Conservation (phyloP, 1,140 invertebrate species). For the Euglossa dilemma region DNA sequence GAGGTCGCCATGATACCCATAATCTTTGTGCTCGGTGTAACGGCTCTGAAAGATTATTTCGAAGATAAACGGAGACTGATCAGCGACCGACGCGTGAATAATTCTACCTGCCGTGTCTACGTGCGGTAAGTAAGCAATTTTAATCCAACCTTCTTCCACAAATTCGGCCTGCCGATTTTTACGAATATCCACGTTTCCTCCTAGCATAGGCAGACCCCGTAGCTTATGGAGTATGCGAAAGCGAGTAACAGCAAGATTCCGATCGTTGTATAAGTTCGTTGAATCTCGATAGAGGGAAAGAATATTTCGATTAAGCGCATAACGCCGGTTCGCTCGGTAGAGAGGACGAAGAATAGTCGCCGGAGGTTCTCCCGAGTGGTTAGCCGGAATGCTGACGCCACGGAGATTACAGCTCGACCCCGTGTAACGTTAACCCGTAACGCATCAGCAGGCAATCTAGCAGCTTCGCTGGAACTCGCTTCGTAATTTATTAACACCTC, state of each 20-base stretch:
- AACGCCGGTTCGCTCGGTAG: neutral
- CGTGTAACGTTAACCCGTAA: neutral
- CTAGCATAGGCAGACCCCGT: too few species aligned
- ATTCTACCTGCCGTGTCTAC: slow-evolving; percentile 95
- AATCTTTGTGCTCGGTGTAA: slow-evolving; percentile 97
- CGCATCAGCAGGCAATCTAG: neutral
- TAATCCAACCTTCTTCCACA: neutral
- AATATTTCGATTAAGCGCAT: neutral
- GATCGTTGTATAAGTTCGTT: too few species aligned
- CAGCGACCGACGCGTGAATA: slow-evolving; percentile 97
- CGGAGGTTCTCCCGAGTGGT: neutral
- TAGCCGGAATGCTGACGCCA: neutral
- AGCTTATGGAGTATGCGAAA: too few species aligned
- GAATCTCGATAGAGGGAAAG: neutral
- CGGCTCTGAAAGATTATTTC: slow-evolving; percentile 97
- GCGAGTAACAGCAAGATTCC: too few species aligned
- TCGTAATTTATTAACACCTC: slow-evolving; percentile 8
- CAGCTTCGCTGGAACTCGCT: neutral
- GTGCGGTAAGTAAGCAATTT: slow-evolving; percentile 87
- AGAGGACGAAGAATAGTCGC: neutral
- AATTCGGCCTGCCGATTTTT: neutral
- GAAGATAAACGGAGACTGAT: slow-evolving; percentile 95
- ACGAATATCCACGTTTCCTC: too few species aligned
- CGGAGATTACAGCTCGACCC: neutral
- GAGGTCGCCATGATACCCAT: slow-evolving; percentile 98